Evolutionary conservation across 2,113 vertebrate genomes (phyloP), one percentile per base, ranked within the genome.

Genomic region (Passerina amoena): DNA sequence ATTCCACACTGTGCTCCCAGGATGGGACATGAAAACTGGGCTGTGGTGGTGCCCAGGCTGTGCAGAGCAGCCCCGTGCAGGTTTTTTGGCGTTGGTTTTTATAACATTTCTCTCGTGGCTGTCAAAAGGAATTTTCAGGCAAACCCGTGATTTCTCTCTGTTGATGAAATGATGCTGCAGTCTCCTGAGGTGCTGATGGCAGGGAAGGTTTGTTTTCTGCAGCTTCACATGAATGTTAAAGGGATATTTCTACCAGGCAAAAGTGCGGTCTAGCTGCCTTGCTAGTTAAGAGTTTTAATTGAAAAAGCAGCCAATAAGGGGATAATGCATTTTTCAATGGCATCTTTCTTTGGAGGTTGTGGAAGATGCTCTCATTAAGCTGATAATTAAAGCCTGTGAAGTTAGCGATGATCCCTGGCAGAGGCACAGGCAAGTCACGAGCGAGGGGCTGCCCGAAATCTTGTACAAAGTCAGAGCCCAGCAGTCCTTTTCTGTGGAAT

Each of bases 281-380:
- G 42, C 79, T 88, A 31, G 54, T 60, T 73, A 83, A 51, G 31
- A 60, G 51, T 81, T 95, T 88, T 93, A 95, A 95, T 94, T 96
- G 93, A 88, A 88, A 96, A 94, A 92, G 15, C 64, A 88, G 47
- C 80, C 90, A 78, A 10, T 81, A 71, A 75, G 31, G 19, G 12
- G 23, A 81, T 71, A 81, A 92, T 71, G 72, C 60, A 48, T 68
- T 78, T 91, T 82, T 64, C 82, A 76, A 80, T 28, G 51, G 79
- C 79, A 61, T 83, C 38, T 37, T 86, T 86, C 76, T 94, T 86
- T 33, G 35, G 79, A 88, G 88, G 88, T 60, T 45, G 61, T 84
- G 68, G 82, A 19, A 95, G 60, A 68, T 6, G 83, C 68, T 71
- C 7, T 86, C 47, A 90, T 93, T 65, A 78, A 77, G 85, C 59